Base-by-base conservation (phyloP, 2,113 vertebrate species). In the Heteronetta atricapilla region DNA sequence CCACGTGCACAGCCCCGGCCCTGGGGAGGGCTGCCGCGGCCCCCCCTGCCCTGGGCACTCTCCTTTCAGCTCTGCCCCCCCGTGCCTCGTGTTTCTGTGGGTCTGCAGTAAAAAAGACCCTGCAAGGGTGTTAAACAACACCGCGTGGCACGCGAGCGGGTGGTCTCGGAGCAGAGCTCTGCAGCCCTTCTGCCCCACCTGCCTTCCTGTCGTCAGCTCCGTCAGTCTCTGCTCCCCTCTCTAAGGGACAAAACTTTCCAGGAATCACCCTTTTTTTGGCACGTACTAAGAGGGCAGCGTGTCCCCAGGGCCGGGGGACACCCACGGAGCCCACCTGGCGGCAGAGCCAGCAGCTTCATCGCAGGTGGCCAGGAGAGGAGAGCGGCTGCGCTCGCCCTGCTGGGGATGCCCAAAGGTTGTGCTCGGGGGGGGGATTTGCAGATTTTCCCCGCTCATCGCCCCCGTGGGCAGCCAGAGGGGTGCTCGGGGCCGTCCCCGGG, bases 121-220 rank as follows among this genome's bases (percentile, higher is more conserved):
- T 58, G 21, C 33, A 13, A 72, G n/a, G 25, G 56, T 31, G 1
- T 81, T 34, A 40, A 44, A 28, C 56, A 82, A 42, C 5, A 2
- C 52, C 10, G 21, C 12, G 1, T 89, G 86, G 52, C 77, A 15
- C 62, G 16, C 58, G 55, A 78, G 73, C 3, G 3, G 63, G 64
- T 34, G 46, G 15, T 63, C 50, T 72, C 59, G 60, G 88, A 72
- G 89, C 80, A 80, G 77, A 92, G 69, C 74, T 73, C 72, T 86
- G 86, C 82, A 60, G 10, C 76, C 55, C 18, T 19, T 53, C 28
- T 2, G 1, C 46, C 60, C 86, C 0, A 0, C 26, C 46, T n/a
- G 58, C 63, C n/a, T 68, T 46, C 31, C 62, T 56, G 53, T 33
- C 26, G 7, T 33, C 58, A 1, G 1, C 38, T 58, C 60, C 14